Evolutionary conservation across 2,888 invertebrate species (phyloP), one percentile per base, ranked within the genome.

Genomic region (Pteria penguin): DNA sequence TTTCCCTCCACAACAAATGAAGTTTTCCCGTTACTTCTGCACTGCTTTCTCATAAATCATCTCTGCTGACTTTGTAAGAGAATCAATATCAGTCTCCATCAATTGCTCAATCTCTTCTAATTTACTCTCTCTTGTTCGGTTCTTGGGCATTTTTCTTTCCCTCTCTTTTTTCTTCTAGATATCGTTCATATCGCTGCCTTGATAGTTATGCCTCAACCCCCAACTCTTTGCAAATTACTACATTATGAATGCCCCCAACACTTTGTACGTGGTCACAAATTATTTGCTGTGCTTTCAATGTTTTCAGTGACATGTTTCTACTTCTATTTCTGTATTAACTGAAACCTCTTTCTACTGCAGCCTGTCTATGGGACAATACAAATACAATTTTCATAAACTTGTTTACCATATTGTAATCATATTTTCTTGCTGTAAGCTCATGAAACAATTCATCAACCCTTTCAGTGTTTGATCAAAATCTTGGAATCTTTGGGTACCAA

Each of bases 281-380:
- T n/a, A n/a, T n/a, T n/a, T n/a, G n/a, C n/a, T n/a, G n/a, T n/a
- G n/a, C 55, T 18, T 4, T 55, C 18, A 55, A 55, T 4, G 55
- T 55, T 18, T 55, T 55, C 4, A 55, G 55, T 8, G 45, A 8
- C 55, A 55, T 55, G 18, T 55, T 55, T 55, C 55, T 55, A 55
- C 55, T 55, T 55, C 55, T 55, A 55, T 18, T 55, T 55, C 55
- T 18, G 4, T 55, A 55, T 55, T 55, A 4, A 55, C 55, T 55
- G 18, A 55, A 55, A 55, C 55, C 55, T 18, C 55, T 55, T 18
- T 55, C 55, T 8, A 55, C 55, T 8, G 55, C 55, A 8, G 55
- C 55, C 55, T 55, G 55, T 55, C 55, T 24, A 55, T 55, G 55
- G 18, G 55, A 55, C 4, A 55, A 24, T 55, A 55, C 55, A 8